Percentiles rank a stretch among this genome's conserved stretches.
These are phyloP conservation scores for Bujurquina vittata DNA, from an alignment of 2,113 vertebrate genomes.

Conservation along the genomic window DNA sequence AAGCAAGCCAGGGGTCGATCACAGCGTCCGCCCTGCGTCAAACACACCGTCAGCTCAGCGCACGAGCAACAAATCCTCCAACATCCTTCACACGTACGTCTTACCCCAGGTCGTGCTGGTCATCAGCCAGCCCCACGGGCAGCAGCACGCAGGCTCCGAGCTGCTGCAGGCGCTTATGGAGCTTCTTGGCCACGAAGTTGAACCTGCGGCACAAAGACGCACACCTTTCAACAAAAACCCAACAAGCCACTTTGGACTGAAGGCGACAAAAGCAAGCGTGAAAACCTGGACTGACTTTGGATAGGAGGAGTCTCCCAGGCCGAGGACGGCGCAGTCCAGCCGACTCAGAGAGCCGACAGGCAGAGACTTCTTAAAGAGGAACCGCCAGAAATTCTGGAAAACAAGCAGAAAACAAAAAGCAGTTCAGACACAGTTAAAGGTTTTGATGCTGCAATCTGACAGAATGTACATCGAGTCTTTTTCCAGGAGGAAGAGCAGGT, in stretches of 20 bases:
- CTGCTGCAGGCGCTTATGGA: slow-evolving; percentile 89
- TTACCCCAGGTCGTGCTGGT: slow-evolving; percentile 96
- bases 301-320: slow-evolving; percentile 95
- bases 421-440: background rate
- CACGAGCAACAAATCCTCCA: background rate
- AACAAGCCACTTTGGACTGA: background rate
- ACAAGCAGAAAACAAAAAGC: background rate
- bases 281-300: slow-evolving; percentile 85
- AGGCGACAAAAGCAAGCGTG: background rate
- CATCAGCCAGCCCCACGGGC: slow-evolving; percentile 87
- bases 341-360: slow-evolving; percentile 83
- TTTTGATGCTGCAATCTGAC: background rate
- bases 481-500: background rate
- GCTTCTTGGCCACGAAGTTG: slow-evolving; percentile 97
- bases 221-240: background rate
- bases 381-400: slow-evolving; percentile 90
- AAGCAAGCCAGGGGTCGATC: slow-evolving; percentile 88
- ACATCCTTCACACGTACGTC: background rate
- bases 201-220: slow-evolving; percentile 80
- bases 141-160: slow-evolving; percentile 85
- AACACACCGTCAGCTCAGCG: background rate
- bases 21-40: slow-evolving; percentile 87
- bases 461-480: background rate
- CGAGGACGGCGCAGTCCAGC: slow-evolving; percentile 90
- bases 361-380: slow-evolving; percentile 91